Evolutionary conservation across 2,797 vertebrate species (phyloP), one percentile per base, ranked within the genome.

Genomic region (Melanotaenia pygmaea): DNA sequence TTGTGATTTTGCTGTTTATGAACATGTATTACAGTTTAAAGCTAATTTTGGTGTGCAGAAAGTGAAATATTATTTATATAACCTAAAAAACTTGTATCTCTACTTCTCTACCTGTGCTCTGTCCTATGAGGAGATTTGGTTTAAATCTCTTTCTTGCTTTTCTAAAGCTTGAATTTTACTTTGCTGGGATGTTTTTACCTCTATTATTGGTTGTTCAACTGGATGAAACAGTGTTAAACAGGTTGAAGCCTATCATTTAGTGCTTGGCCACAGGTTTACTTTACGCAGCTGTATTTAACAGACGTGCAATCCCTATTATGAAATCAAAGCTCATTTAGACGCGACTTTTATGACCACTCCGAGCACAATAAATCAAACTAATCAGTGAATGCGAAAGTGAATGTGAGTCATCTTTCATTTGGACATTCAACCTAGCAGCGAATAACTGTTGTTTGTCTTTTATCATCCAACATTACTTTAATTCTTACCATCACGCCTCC

Each of bases 401-500:
- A 56, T 5, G 50, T 56, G 37, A 56, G 38, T 28, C 53, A 65
- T 66, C 24, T 66, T 66, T 12, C 18, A 35, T 50, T 13, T 35
- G 26, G 28, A 35, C 45, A 50, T 68, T 4, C 11, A 40, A 14
- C 50, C n/a, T 0, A 43, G 53, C 4, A 7, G 34, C 47, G 43
- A 9, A 12, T 26, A 59, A 30, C 51, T 7, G 10, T 62, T 7
- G 10, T 62, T 70, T 13, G 4, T 60, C 45, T 50, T n/a, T 28
- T 70, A 47, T 56, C 32, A 30, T 51, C n/a, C 30, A 22, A 16
- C 51, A 64, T 59, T 59, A 59, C 37, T 74, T 77, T 66, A 77
- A 79, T 18, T 64, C 67, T 68, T 69, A 58, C 70, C 69, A 63
- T 32, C 30, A 35, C 30, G 51, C 60, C 34, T 74, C 53, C 22